Evolutionary conservation across 2,888 invertebrate genomes (phyloP), one percentile per base, ranked within the genome.

Genomic region (Ochropacha duplaris): DNA sequence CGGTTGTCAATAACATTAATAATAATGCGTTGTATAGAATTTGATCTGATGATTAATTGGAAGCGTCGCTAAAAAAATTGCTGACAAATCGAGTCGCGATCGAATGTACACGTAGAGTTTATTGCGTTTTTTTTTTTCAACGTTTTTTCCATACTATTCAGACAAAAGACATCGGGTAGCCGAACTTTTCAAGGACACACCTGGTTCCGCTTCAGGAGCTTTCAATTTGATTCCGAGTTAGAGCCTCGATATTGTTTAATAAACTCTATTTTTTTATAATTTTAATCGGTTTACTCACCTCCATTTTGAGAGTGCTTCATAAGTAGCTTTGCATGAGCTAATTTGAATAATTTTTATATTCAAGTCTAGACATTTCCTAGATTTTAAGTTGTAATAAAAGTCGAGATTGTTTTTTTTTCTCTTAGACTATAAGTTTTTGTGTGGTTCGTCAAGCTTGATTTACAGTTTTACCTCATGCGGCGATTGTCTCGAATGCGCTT

Each of bases 121-220:
- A 71, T 77, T 73, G 70, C 67, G 74, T 76, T 79, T 28, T 84
- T 87, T 84, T 87, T 87, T 86, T 83, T 81, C 75, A 72, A 74
- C 59, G 66, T 81, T 84, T 82, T 84, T 79, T 81, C 68, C 61
- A 59, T 56, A 56, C 62, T 69, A 74, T 76, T 76, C 74, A 71
- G 76, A 87, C 85, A 87, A 88, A 85, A 83, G 84, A 69, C 71
- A 75, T 76, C 73, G 78, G 90, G 90, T 90, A 76, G 78, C 74
- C 83, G 89, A 90, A 90, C 91, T 79, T 80, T 76, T 87, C 90
- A 90, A 91, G 90, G 90, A 81, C 86, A 81, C 61, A 54, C 65
- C 62, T 66, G 86, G 86, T 83, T 85, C 76, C 83, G 85, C 90
- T 90, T 89, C 89, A 88, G 88, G 83, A 79, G 75, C 62, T 72